These are phyloP conservation scores for Bubo bubo DNA, from an alignment of 2,113 vertebrate species.

Conservation along the genomic window DNA sequence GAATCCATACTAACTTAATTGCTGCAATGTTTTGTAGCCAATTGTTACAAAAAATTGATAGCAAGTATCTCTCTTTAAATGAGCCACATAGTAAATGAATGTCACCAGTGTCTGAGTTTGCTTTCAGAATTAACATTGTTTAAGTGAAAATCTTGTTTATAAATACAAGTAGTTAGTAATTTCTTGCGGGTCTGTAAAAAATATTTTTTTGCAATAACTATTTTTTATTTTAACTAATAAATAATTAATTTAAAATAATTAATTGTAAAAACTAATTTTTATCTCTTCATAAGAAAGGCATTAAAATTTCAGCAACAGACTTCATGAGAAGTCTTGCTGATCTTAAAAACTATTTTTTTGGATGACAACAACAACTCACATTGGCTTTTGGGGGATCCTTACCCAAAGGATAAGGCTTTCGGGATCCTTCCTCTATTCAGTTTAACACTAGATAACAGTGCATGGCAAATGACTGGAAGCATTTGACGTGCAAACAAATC, in stretches of 20 bases:
- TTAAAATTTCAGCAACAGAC: neutral
- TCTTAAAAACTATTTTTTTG: neutral
- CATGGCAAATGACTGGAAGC: neutral
- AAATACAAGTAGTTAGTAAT: neutral
- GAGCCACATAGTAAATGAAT: neutral
- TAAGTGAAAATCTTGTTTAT: neutral
- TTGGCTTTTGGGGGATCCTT: neutral
- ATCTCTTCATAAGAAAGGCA: neutral
- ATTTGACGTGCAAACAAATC: too few species aligned
- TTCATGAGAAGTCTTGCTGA: neutral
- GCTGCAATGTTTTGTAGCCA: neutral
- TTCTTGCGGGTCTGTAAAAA: neutral
- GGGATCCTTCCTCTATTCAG: neutral
- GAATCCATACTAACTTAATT: neutral
- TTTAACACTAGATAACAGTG: neutral
- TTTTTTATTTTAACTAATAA: too few species aligned
- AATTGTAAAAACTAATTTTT: neutral
- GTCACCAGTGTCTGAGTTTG: neutral
- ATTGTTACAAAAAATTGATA: neutral
- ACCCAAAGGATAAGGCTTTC: neutral
- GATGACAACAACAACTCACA: neutral
- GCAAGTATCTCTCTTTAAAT: neutral
- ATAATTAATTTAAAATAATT: too few species aligned
- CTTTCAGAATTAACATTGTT: neutral
- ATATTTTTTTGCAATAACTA: too few species aligned